Evolutionary conservation across 1,140 invertebrate species (phyloP).

Genomic region (Dendroctonus valens): DNA sequence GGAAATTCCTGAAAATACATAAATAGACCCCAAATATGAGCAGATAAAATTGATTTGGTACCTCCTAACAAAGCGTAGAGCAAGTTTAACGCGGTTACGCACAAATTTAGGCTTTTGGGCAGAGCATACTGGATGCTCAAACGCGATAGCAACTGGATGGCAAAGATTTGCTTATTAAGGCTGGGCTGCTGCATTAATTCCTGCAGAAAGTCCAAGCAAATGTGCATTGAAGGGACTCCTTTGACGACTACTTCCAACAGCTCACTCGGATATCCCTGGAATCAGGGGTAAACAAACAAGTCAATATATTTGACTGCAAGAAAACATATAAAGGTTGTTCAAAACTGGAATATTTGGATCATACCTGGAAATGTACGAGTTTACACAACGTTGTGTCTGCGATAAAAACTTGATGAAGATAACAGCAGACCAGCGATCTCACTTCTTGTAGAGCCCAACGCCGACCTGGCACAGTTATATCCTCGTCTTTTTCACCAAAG

Average conservation of each 20-base stretch:
- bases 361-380: conserved; percentile 95
- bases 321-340: not conserved
- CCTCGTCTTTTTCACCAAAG: conserved; percentile 72
- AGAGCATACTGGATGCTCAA: conserved; percentile 90
- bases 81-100: conserved; percentile 87
- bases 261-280: conserved; percentile 85
- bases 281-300: conserved; percentile 9
- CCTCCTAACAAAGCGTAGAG: conserved; percentile 81
- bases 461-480: conserved; percentile 65
- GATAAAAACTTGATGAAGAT: conserved; percentile 97
- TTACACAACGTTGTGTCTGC: conserved; percentile 92
- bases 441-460: conserved; percentile 86
- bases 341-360: not conserved
- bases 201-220: conserved; percentile 95
- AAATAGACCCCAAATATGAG: not conserved
- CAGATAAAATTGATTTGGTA: conserved; percentile 36
- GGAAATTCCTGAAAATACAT: conserved; percentile 65
- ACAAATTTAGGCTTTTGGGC: conserved; percentile 88
- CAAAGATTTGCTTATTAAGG: conserved; percentile 93
- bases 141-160: conserved; percentile 89
- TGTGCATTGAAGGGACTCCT: conserved; percentile 97
- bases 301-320: too few relatives aligned
- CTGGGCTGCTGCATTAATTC: conserved; percentile 92
- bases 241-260: conserved; percentile 85
- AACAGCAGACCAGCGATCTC: conserved; percentile 89